phyloP scores from a whole-genome alignment of 2,113 vertebrate species.

The Archilochus colubris region DNA sequence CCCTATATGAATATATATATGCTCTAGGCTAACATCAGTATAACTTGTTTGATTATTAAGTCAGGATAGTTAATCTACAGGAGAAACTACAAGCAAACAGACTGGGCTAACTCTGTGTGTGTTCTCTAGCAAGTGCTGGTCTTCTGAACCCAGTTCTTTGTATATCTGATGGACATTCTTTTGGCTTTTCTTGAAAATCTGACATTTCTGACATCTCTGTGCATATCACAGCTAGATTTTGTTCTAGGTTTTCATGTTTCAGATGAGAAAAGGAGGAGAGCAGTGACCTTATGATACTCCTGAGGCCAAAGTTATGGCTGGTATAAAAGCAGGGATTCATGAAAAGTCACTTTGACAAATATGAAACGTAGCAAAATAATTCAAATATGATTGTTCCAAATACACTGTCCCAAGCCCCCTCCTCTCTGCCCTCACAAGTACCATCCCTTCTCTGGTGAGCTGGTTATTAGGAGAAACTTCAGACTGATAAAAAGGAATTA shows the following conservation, averaged over 20 bases:
- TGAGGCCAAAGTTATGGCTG: background rate
- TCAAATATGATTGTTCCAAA: background rate
- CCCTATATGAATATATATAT: background rate
- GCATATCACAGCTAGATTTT: background rate
- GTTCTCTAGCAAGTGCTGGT: background rate
- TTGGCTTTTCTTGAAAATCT: background rate
- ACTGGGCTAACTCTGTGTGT: background rate
- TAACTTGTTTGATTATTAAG: background rate
- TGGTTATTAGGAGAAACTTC: background rate
- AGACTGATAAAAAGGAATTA: background rate
- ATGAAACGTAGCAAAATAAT: background rate
- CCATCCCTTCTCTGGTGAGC: background rate
- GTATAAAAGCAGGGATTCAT: background rate
- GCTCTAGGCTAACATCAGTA: background rate
- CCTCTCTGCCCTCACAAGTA: fast-evolving
- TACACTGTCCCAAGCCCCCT: background rate
- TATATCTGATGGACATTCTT: background rate
- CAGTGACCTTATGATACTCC: background rate
- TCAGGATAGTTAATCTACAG: background rate
- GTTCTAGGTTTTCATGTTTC: background rate
- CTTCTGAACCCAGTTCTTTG: background rate
- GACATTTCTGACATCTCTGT: background rate
- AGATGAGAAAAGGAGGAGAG: background rate
- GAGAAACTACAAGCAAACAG: background rate
- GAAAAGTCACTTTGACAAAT: background rate